These are phyloP conservation scores for Cygnus buccinator DNA, from an alignment of 2,113 vertebrate genomes.

Conservation along the genomic window DNA sequence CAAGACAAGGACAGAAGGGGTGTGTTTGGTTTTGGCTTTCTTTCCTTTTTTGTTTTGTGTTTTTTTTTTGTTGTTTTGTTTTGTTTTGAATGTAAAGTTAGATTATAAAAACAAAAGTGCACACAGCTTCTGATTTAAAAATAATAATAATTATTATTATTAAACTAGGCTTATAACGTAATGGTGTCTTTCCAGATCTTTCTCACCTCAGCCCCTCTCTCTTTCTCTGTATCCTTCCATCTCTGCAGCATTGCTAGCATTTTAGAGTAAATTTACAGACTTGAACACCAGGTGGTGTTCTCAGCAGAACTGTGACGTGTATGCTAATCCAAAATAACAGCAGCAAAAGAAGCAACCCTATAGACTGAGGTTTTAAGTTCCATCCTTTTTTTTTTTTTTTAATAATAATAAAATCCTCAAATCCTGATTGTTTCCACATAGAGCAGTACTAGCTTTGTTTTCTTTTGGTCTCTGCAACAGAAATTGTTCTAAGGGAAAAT, in stretches of 20 bases:
- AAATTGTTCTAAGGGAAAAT: constrained; percentile 62
- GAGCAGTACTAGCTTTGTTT: constrained; percentile 52
- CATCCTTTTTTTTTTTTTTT: neutral
- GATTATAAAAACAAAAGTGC: constrained; percentile 89
- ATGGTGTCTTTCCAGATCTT: constrained; percentile 71
- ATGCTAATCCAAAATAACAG: constrained; percentile 65
- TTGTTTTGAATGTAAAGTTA: constrained; percentile 85
- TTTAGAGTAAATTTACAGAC: constrained; percentile 65
- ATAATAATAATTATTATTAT: constrained; percentile 59
- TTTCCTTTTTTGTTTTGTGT: neutral
- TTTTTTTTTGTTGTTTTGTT: neutral
- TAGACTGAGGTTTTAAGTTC: constrained; percentile 37
- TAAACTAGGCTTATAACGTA: constrained; percentile 70
- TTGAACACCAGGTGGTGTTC: constrained; percentile 63
- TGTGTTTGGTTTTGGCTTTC: neutral
- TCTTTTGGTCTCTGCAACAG: constrained; percentile 66
- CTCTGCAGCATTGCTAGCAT: constrained; percentile 54
- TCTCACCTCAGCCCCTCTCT: constrained; percentile 34
- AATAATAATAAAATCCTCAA: neutral
- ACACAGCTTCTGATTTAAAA: constrained; percentile 87
- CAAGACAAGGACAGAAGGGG: constrained; percentile 78
- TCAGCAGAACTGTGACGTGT: constrained; percentile 71
- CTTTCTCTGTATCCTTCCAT: constrained; percentile 56
- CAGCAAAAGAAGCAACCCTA: constrained; percentile 39
- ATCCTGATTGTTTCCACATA: constrained; percentile 38